Percentiles rank a stretch among this genome's conserved stretches.
phyloP scores from a whole-genome alignment of 1,140 invertebrate species.

The Drosophila neocordata region DNA sequence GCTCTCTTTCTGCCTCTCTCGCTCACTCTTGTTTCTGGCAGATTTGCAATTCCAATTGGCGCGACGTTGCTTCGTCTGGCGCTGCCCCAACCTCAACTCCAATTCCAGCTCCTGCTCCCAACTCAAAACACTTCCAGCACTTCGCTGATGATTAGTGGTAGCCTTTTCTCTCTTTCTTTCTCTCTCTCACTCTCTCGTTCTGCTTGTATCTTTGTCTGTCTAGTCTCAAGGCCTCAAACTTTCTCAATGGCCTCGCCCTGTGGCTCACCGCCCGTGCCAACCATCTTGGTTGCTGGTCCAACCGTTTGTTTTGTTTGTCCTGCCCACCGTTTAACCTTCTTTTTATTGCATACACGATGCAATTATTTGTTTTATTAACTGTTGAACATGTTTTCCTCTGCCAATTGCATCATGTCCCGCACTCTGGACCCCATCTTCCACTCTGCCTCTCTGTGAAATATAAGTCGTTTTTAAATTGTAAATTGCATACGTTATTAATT shows the following conservation, averaged over 20 bases:
- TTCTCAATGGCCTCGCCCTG: constrained; percentile 28
- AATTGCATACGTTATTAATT: constrained; percentile 70
- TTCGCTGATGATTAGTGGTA: constrained; percentile 50
- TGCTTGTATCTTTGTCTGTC: constrained; percentile 14
- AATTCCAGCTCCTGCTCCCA: constrained; percentile 1
- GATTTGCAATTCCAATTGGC: constrained; percentile 63
- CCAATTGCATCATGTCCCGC: constrained; percentile 46
- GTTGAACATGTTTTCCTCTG: constrained; percentile 70
- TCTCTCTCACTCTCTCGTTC: constrained; percentile 14
- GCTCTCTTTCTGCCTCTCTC: constrained; percentile 22
- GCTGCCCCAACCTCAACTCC: constrained; percentile 18
- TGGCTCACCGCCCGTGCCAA: background rate
- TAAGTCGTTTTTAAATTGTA: constrained; percentile 70
- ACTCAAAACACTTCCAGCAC: constrained; percentile 9
- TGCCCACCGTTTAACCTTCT: constrained; percentile 69
- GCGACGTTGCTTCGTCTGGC: constrained; percentile 26
- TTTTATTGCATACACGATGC: constrained; percentile 79
- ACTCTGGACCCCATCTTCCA: background rate
- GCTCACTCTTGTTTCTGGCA: constrained; percentile 28
- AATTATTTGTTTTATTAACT: constrained; percentile 82
- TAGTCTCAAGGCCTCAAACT: constrained; percentile 11
- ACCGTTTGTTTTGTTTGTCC: constrained; percentile 25
- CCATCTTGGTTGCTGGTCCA: constrained; percentile 6
- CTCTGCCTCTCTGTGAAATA: constrained; percentile 36
- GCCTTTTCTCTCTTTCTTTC: constrained; percentile 27